Evolutionary conservation across 2,113 vertebrate species (phyloP), one percentile per base, ranked within the genome.

Genomic region (Silurus asotus): DNA sequence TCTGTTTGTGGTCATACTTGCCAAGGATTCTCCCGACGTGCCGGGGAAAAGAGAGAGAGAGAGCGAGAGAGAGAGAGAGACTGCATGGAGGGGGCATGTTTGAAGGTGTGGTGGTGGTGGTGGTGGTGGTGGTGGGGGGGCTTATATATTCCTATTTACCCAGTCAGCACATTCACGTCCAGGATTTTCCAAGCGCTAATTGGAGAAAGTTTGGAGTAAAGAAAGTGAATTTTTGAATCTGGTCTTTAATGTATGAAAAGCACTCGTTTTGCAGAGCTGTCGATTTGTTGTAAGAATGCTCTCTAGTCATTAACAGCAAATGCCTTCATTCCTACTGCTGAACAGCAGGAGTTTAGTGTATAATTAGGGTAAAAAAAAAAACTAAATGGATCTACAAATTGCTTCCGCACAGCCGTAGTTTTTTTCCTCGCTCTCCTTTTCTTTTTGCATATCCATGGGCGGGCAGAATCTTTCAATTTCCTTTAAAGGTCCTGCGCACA

Each of bases 301-400:
- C 84, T 90, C 86, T 85, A 83, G 83, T 89, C 90, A 91, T 91
- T 91, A 92, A 86, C 80, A 76, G 82, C 86, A 90, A 92, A 90
- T 88, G 87, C 87, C 83, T 88, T 82, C 82, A 79, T 86, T 89
- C 86, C 80, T 81, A 75, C 85, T 81, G 86, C 89, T 80, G 81
- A 82, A 70, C 90, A 90, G 91, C 90, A 83, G 86, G 88, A 89
- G 83, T 81, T 85, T 55, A 89, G 87, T 82, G 82, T 89, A 87
- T 92, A 91, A 92, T 92, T 91, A 89, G 86, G 58, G 80, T 82
- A 65, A 67, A 84, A 87, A 87, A 87, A 53, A 62, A 81, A 5
- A 13, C 81, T 77, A 89, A 86, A 91, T 76, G 88, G 87, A 78
- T 87, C 85, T 83, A 72, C 85, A 89, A 88, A 90, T 91, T 91